Conservation (phyloP, 2,113 vertebrate species). For the Cheirogaleus medius region DNA sequence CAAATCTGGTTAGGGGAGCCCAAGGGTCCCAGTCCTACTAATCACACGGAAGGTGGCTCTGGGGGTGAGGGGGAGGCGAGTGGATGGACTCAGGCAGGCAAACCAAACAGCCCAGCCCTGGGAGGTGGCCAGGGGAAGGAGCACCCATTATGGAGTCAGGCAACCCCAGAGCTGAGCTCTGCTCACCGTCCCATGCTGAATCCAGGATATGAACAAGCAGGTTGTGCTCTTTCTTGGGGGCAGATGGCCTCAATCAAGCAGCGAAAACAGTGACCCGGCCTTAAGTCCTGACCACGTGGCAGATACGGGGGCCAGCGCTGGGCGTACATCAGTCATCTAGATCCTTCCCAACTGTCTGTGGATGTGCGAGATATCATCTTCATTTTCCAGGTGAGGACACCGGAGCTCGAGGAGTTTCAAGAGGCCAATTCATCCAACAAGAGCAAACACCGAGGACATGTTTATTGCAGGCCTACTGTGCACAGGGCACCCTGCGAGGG, state of each 20-base stretch:
- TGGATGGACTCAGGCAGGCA: neutral
- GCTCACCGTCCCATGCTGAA: neutral
- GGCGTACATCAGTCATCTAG: fast-evolving
- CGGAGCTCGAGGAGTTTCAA: neutral
- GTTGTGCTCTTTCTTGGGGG: neutral
- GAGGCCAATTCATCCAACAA: neutral
- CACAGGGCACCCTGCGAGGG: fast-evolving
- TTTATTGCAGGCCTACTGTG: neutral
- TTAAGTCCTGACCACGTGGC: fast-evolving
- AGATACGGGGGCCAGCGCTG: neutral
- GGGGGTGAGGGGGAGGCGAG: neutral
- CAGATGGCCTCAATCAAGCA: neutral
- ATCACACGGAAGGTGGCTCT: neutral
- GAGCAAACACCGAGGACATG: neutral
- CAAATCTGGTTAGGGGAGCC: neutral
- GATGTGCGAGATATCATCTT: neutral
- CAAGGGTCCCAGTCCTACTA: neutral
- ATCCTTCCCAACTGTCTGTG: neutral
- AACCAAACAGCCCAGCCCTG: neutral
- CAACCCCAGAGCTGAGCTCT: neutral
- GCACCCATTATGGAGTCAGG: neutral
- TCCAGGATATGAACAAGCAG: neutral
- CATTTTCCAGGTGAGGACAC: neutral
- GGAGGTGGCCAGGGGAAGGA: neutral
- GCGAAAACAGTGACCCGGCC: neutral